These are phyloP conservation scores for Typhlichthys eigenmanni DNA, from an alignment of 2,797 vertebrate species.

Conservation along the genomic window DNA sequence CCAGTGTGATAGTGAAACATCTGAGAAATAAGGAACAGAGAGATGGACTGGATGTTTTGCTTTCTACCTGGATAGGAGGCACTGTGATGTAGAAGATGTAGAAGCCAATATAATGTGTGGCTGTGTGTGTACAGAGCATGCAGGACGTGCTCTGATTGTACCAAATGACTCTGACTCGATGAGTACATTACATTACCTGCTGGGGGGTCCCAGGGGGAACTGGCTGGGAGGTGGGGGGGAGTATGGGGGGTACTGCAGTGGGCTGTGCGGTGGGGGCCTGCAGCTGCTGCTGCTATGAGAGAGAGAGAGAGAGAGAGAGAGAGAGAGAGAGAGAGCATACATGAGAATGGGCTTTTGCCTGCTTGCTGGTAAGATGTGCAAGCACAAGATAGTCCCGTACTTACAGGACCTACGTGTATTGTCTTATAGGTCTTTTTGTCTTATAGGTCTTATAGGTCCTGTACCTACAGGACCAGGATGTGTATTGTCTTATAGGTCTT, in stretches of 20 bases:
- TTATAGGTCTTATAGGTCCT: no score
- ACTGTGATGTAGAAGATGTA: constrained; percentile 14
- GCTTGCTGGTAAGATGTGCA: constrained; percentile 43
- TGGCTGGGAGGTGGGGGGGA: constrained; percentile 71
- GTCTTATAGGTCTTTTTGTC: not conserved
- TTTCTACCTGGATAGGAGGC: constrained; percentile 6
- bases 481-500: not conserved
- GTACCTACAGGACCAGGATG: no score
- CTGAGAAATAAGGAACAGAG: not conserved
- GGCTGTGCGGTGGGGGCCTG: constrained; percentile 77
- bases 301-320: constrained; percentile 9
- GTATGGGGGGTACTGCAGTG: constrained; percentile 65
- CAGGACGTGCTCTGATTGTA: not conserved
- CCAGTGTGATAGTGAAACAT: not conserved
- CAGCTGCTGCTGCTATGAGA: constrained; percentile 68
- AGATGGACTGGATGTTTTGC: not conserved
- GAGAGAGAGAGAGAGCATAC: constrained; percentile 11
- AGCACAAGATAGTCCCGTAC: constrained; percentile 53
- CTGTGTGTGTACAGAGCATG: not conserved
- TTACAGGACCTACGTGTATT: not conserved
- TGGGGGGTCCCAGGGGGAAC: constrained; percentile 60
- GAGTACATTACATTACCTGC: constrained; percentile 69
- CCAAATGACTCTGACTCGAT: no score
- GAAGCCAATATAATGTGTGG: constrained; percentile 1
- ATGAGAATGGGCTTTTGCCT: constrained; percentile 33